A percentile compares a stretch with the other conserved stretches of the same genome.
Evolutionary conservation across 2,888 invertebrate genomes (phyloP).

Genomic region (Cremastobaeus sp.): DNA sequence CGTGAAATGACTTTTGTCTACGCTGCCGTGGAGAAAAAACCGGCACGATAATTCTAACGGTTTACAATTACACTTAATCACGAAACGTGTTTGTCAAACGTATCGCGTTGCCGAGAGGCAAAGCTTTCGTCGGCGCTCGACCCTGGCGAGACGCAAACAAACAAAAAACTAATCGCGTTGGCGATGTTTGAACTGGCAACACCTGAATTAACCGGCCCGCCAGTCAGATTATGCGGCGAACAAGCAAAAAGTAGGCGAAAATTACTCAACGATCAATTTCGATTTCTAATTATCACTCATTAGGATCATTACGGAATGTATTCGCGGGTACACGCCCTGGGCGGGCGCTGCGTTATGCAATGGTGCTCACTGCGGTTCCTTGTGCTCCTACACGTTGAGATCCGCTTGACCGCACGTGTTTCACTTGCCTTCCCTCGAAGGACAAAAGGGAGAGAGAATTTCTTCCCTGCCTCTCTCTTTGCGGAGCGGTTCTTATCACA

Average conservation of each 20-base stretch:
- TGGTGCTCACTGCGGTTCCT: conserved; percentile 61
- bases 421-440: conserved; percentile 46
- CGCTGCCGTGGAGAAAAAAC: no score
- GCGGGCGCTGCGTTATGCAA: conserved; percentile 65
- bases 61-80: conserved; percentile 5
- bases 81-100: background rate
- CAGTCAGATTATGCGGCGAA: conserved; percentile 15
- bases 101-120: conserved; percentile 11
- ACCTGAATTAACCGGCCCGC: conserved; percentile 26
- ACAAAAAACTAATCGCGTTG: background rate
- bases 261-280: conserved; percentile 57
- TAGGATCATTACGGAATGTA: conserved; percentile 72
- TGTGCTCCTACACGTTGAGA: conserved; percentile 42
- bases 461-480: conserved; percentile 33
- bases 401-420: conserved; percentile 53
- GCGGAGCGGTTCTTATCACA: conserved; percentile 42
- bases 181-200: conserved; percentile 4
- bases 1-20: no score
- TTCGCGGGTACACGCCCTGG: conserved; percentile 67
- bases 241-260: conserved; percentile 35
- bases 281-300: conserved; percentile 66
- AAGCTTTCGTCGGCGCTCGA: no score
- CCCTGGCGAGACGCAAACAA: no score
- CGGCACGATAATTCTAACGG: no score
- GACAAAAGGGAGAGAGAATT: conserved; percentile 52